Base-by-base conservation (phyloP, 2,113 vertebrate genomes). In the Falco punctatus region DNA sequence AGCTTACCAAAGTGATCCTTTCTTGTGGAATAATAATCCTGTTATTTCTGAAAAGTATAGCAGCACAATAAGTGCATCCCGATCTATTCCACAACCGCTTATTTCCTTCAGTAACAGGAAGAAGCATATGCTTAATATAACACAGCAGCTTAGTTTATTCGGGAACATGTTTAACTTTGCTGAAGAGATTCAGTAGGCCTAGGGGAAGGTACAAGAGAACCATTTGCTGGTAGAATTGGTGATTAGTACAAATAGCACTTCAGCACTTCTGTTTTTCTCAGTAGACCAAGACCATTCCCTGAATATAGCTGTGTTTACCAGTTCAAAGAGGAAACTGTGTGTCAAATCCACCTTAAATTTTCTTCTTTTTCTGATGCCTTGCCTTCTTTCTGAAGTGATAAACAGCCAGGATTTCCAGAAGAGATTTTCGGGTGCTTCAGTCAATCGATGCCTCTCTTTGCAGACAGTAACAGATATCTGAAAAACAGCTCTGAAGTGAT, bases 101-200 rank as follows among this genome's bases (percentile, higher is more conserved):
- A 30, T 5, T 33, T 67, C 35, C 24, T 55, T 83, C 18, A 66
- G 15, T 67, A 92, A 81, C 26, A 78, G 40, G 28, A 88, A 86
- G 35, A 92, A 90, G 79, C 72, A 49, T 35, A 58, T 32, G 9
- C 64, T 67, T 48, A 57, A 33, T 86, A 14, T 84, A 94, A 92
- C 82, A 96, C 88, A 94, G 88, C 72, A 96, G 94, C 57, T 95
- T 92, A 78, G 23, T 97, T 97, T 96, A 97, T 96, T 97, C 84
- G 49, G 86, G 75, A 94, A 81, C 75, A 62, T 0, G 15, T 83
- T 88, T 54, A 51, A 78, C 51, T 92, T 83, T 71, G 59, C 83
- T 83, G 88, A 86, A 88, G 79, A 92, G 83, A 88, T 71, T 92
- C 65, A 65, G 58, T 69, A 54, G 75, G 62, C 38, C 32, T 32